Evolutionary conservation across 2,888 invertebrate genomes (phyloP), one percentile per base, ranked within the genome.

Genomic region (Germaria angustata): DNA sequence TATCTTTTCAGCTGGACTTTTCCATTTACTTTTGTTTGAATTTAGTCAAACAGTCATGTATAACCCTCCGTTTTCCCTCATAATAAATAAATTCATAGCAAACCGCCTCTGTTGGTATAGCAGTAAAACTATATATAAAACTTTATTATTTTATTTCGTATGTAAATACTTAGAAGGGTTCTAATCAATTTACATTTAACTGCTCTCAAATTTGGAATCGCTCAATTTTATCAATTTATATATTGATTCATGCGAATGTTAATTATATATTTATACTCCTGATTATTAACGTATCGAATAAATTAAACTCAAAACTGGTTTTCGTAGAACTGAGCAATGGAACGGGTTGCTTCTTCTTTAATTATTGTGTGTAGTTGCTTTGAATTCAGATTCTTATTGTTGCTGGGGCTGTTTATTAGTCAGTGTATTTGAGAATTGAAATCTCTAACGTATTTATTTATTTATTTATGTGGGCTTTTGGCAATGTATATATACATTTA

Each of bases 401-500:
- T 55, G 24, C 28, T 46, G 46, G 34, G 46, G 15, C 32, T 69
- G 15, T 39, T n/a, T 55, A 46, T 75, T 66, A 73, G 61, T 63
- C 51, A 73, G 53, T 63, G 20, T 36, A 49, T 59, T 49, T 34
- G 44, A 63, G 63, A 53, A 73, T 63, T 44, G 53, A 63, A 32
- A n/a, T n/a, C n/a, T n/a, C n/a, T n/a, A n/a, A n/a, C n/a, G n/a
- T n/a, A n/a, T n/a, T n/a, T n/a, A n/a, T 36, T 7, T 22, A 20
- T 57, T 34, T 34, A 20, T 53, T 53, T 53, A 76, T 76, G 76
- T 76, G 76, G 76, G 76, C 68, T 51, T 76, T 76, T 57, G 46
- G 39, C 53, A 51, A 53, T 63, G 17, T 32, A 76, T 28, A 28
- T 11, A 57, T 17, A 76, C 57, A 76, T 49, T 46, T 57, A 76